Conservation (phyloP, 2,113 vertebrate species). For the Dicrurus megarhynchus region DNA sequence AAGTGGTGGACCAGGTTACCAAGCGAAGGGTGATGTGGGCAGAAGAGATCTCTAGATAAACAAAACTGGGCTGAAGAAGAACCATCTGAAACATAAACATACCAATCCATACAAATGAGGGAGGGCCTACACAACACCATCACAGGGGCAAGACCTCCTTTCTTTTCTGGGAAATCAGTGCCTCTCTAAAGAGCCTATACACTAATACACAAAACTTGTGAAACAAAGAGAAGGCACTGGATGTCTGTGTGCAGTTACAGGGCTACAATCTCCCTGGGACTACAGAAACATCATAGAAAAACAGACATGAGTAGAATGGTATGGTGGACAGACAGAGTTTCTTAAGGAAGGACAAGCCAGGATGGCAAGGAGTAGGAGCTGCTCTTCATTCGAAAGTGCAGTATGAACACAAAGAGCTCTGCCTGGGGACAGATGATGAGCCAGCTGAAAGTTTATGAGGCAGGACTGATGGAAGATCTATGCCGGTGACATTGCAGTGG, state of each 20-base stretch:
- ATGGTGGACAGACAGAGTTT: not conserved
- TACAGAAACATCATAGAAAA: not conserved
- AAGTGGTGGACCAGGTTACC: not conserved
- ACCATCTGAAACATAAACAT: not conserved
- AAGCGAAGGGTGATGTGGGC: not conserved
- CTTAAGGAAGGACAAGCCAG: not conserved
- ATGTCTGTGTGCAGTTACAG: not conserved
- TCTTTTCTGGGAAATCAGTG: not conserved
- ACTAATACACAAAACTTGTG: not conserved
- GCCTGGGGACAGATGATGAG: not conserved
- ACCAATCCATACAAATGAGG: not conserved
- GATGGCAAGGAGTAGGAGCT: not conserved
- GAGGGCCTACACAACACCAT: not conserved
- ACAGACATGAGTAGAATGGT: not conserved
- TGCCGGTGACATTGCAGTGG: rapidly evolving
- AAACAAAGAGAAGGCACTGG: not conserved
- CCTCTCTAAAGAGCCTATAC: not conserved
- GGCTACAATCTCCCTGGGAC: not conserved
- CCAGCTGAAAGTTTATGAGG: not conserved
- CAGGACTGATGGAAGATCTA: not conserved
- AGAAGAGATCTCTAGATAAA: not conserved
- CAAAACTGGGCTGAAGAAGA: not conserved
- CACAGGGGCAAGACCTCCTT: not conserved
- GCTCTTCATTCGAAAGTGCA: not conserved
- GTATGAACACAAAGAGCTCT: not conserved